Percentiles rank a stretch among this genome's conserved stretches.
phyloP scores from a whole-genome alignment of 2,113 vertebrate genomes.

The Narcine bancroftii region DNA sequence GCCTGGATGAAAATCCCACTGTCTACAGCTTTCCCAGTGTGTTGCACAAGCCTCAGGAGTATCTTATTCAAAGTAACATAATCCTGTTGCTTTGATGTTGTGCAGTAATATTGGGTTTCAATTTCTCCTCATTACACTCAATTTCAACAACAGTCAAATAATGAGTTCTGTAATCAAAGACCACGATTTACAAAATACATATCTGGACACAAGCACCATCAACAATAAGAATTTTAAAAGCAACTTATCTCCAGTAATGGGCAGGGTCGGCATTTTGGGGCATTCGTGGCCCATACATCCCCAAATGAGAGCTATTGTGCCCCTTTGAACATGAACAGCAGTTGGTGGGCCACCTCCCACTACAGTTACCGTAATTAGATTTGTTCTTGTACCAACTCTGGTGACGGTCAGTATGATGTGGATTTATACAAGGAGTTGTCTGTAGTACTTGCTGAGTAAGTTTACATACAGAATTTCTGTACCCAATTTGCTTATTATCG shows the following conservation, averaged over 20 bases:
- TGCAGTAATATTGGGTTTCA: not conserved
- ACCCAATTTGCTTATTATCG: not conserved
- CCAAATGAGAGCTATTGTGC: no score
- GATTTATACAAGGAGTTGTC: not conserved
- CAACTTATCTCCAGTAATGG: not conserved
- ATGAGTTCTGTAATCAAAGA: not conserved
- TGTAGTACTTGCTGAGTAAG: not conserved
- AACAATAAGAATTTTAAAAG: not conserved
- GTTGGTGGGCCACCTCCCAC: no score
- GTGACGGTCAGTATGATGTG: not conserved
- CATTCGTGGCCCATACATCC: no score
- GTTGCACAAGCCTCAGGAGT: no score
- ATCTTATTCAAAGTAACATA: not conserved
- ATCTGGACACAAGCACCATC: not conserved
- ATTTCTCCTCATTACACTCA: not conserved
- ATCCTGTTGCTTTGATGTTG: not conserved
- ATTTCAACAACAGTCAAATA: not conserved
- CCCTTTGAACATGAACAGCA: no score
- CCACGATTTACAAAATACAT: not conserved
- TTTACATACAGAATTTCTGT: not conserved
- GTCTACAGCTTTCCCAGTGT: not conserved
- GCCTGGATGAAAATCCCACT: not conserved
- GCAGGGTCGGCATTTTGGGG: no score
- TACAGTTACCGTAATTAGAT: no score
- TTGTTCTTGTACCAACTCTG: no score